Evolutionary conservation across 1,140 invertebrate species (phyloP).

Genomic region (Galleria mellonella): DNA sequence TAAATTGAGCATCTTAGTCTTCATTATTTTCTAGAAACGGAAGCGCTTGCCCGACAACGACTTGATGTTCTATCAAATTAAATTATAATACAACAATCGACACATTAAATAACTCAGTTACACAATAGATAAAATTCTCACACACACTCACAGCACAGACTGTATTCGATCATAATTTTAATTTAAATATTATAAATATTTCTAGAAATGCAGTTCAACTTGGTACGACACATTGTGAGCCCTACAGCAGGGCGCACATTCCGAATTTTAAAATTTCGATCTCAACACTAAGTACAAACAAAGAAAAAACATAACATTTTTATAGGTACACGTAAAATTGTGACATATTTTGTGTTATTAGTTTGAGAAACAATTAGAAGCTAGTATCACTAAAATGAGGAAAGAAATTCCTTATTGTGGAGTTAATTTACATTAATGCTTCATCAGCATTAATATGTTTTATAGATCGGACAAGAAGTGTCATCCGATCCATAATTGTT

Average conservation of each 20-base stretch:
- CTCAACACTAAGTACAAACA: constrained; percentile 63
- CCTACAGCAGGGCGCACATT: constrained; percentile 15
- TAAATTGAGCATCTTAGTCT: constrained; percentile 62
- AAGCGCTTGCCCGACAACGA: constrained; percentile 33
- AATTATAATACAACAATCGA: constrained; percentile 51
- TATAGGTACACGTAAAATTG: constrained; percentile 56
- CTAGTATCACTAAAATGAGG: constrained; percentile 72
- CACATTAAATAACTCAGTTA: constrained; percentile 67
- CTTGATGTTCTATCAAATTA: constrained; percentile 23
- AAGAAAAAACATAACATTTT: constrained; percentile 66
- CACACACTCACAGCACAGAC: constrained; percentile 65
- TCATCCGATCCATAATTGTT: constrained; percentile 62
- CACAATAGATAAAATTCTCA: constrained; percentile 49
- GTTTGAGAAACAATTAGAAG: constrained; percentile 63
- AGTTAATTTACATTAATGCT: constrained; percentile 35
- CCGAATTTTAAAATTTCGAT: constrained; percentile 43
- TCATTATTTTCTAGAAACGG: constrained; percentile 30
- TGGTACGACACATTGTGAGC: constrained; percentile 60
- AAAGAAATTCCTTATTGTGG: constrained; percentile 60
- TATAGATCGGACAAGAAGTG: constrained; percentile 63
- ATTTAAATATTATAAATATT: constrained; percentile 69
- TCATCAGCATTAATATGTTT: constrained; percentile 23
- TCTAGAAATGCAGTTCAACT: constrained; percentile 70
- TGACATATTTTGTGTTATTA: constrained; percentile 66
- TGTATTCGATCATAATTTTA: constrained; percentile 55